Evolutionary conservation across 2,888 invertebrate species (phyloP), one percentile per base, ranked within the genome.

Genomic region (Eucera pruinosa): DNA sequence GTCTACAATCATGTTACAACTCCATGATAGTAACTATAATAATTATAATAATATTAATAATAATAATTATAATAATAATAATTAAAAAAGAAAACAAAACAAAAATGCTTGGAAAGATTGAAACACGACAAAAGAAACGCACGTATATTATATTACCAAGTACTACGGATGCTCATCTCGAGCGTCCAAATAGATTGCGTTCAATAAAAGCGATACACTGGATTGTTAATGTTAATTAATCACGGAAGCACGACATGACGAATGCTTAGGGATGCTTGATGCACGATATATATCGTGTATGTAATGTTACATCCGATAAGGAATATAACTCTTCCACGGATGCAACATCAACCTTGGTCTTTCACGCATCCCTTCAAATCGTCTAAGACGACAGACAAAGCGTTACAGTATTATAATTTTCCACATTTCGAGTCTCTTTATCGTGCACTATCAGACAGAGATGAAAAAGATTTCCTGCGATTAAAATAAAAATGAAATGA

Each of bases 221-320:
- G 68, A 58, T 68, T 77, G 67, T 78, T 76, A 68, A 65, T 60
- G 43, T 76, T 78, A 68, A 77, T 77, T 70, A 75, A 66, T 77
- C 48, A 62, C 61, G 65, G 77, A 78, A 77, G 69, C 61, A 78
- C 69, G 58, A 58, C 33, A 50, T 45, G 25, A 58, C 13, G 36
- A 20, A 20, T 60, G 45, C 20, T 33, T 23, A 20, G 33, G 25
- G 27, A 62, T 58, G 30, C 23, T 43, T 27, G 20, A 68, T 13
- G 23, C 47, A 58, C n/a, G 27, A 36, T n/a, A 30, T 30, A 7
- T 13, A 2, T 3, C 36, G 7, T 33, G 45, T n/a, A 13, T 41
- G 9, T n/a, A 57, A 69, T 27, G 41, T 61, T 23, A 36, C n/a
- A 57, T 43, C 47, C 58, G 39, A 43, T 43, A 72, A 61, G 13